Evolutionary conservation across 2,797 vertebrate genomes (phyloP).

Genomic region (Taeniopygia guttata): DNA sequence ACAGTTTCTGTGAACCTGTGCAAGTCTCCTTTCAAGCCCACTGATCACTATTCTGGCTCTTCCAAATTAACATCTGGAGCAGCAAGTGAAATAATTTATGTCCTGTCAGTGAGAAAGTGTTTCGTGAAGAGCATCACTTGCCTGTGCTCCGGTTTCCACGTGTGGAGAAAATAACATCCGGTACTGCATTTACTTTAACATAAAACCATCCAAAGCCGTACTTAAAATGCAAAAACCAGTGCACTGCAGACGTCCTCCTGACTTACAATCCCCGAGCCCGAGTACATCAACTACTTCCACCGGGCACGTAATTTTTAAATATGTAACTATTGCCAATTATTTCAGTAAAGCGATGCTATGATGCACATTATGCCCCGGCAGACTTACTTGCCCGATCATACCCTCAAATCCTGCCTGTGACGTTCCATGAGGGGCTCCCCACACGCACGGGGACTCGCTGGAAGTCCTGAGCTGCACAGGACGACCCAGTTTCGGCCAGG

Average conservation of each 20-base stretch:
- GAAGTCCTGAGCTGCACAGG: neutral
- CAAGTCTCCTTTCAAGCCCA: neutral
- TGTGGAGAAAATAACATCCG: neutral
- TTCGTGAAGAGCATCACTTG: neutral
- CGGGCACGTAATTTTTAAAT: rapidly evolving
- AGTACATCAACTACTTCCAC: neutral
- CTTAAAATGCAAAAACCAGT: neutral
- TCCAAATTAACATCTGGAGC: neutral
- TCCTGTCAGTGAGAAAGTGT: neutral
- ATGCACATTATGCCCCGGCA: rapidly evolving
- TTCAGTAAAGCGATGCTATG: rapidly evolving
- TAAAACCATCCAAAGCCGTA: neutral
- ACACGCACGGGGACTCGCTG: neutral
- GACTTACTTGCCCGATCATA: too few species aligned
- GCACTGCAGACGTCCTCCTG: neutral
- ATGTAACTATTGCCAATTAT: rapidly evolving
- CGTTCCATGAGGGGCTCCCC: rapidly evolving
- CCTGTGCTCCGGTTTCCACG: neutral
- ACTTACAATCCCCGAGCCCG: rapidly evolving
- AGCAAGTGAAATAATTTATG: rapidly evolving
- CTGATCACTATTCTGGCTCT: neutral
- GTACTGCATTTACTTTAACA: neutral
- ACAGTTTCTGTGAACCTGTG: neutral
- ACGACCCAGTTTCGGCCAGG: neutral
- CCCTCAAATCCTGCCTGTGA: neutral